Percentiles rank a stretch among this genome's conserved stretches.
phyloP scores from a whole-genome alignment of 2,888 invertebrate species.

The Beris morrisii region DNA sequence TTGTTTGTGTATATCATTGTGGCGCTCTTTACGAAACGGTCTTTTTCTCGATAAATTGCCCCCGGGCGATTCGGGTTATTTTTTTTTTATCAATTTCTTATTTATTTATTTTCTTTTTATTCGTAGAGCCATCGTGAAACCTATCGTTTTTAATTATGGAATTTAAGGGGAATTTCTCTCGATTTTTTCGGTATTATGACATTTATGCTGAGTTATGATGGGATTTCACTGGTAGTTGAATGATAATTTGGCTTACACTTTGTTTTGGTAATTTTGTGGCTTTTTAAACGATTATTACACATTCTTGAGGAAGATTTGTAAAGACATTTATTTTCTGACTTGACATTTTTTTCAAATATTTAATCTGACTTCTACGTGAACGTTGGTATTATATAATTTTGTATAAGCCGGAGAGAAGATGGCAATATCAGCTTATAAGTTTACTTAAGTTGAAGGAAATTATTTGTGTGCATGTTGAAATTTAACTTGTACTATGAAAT shows the following conservation, averaged over 20 bases:
- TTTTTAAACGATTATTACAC: slow-evolving; percentile 16
- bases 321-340: slow-evolving; percentile 13
- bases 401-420: too few relatives aligned
- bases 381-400: too few relatives aligned
- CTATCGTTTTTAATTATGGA: slow-evolving; percentile 34
- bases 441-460: too few relatives aligned
- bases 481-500: too few relatives aligned
- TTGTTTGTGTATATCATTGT: slow-evolving; percentile 35
- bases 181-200: slow-evolving; percentile 10
- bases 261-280: slow-evolving; percentile 27
- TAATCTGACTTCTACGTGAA: too few relatives aligned
- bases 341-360: too few relatives aligned
- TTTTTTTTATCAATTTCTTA: slow-evolving; percentile 12
- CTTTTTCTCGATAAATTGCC: slow-evolving; percentile 9
- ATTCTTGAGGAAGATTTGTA: slow-evolving; percentile 16
- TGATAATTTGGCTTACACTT: slow-evolving; percentile 21
- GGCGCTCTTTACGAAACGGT: slow-evolving; percentile 18
- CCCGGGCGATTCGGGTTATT: slow-evolving; percentile 15
- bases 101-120: slow-evolving; percentile 16
- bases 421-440: too few relatives aligned
- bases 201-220: slow-evolving; percentile 27
- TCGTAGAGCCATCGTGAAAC: slow-evolving; percentile 26
- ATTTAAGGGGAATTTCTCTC: slow-evolving; percentile 29
- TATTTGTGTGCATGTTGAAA: too few relatives aligned
- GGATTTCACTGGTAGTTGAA: slow-evolving; percentile 20